Evolutionary conservation across 2,797 vertebrate genomes (phyloP), one percentile per base, ranked within the genome.

Genomic region (Xenops minutus): DNA sequence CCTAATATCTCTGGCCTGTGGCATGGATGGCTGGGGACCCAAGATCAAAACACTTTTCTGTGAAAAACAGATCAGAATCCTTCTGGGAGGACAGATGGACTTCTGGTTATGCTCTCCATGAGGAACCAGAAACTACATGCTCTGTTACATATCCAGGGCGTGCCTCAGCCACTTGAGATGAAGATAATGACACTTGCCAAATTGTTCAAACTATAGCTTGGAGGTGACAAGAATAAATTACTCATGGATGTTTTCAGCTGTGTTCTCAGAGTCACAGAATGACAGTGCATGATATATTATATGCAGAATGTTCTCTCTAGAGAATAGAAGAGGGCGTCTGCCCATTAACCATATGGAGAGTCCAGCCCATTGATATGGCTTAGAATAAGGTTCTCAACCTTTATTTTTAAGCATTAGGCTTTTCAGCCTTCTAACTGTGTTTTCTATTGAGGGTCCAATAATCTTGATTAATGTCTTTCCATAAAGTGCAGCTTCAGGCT

Each of bases 391-490:
- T 87, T 92, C 85, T 82, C 85, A 80, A 9, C 64, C 72, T 91
- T 89, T 95, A 48, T 29, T 58, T 96, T 93, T 95, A 78, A 88
- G 89, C 44, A 69, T 56, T 84, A 92, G 73, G 73, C 82, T 94
- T 94, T 96, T 91, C 55, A 95, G 49, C 59, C 93, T 94, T 89
- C 58, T 66, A 87, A 93, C 73, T 62, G 32, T 95, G 78, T 95
- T 96, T 97, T 97, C 93, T 95, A 56, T 95, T 97, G 76, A 94
- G 77, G 49, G 84, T 96, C 91, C 91, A 96, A 97, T 97, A 97
- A 95, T 97, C 96, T 97, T 97, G 97, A 98, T 97, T 97, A 97
- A 97, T 89, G 93, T 95, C 85, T 97, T 97, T 94, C 95, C 74
- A 96, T 96, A 97, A 97, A 41, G 0, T 94, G 88, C 17, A 78